These are phyloP conservation scores for Rhinopomastus cyanomelas DNA, from an alignment of 2,113 vertebrate genomes.

Conservation along the genomic window DNA sequence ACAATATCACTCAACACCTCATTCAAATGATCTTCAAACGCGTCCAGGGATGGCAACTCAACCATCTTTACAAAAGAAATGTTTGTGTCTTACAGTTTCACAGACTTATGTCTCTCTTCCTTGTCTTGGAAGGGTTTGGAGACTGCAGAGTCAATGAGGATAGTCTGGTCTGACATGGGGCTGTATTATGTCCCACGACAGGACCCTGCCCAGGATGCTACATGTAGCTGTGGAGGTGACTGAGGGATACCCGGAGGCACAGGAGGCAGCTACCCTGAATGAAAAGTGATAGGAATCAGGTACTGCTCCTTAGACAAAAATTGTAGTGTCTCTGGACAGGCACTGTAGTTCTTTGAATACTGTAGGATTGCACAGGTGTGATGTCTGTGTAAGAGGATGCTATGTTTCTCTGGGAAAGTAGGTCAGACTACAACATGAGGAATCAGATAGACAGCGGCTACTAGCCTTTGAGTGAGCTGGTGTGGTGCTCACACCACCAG, in stretches of 20 bases:
- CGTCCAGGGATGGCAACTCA: too few relatives aligned
- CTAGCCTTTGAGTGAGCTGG: neutral
- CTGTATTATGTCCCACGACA: neutral
- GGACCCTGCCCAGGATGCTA: neutral
- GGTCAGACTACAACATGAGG: neutral
- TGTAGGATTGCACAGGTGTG: neutral
- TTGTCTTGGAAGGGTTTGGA: neutral
- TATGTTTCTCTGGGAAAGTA: neutral
- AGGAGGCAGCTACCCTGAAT: neutral
- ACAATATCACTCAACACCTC: too few relatives aligned
- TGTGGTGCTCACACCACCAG: neutral
- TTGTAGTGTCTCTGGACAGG: neutral
- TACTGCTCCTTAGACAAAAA: neutral
- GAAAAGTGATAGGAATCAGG: neutral
- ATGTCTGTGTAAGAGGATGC: neutral
- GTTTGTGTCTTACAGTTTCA: neutral
- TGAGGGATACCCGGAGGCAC: neutral
- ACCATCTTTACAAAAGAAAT: slow-evolving; percentile 24
- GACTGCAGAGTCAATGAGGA: neutral
- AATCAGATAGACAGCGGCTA: neutral
- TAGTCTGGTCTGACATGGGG: neutral
- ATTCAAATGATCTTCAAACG: too few relatives aligned
- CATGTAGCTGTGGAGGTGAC: accelerated
- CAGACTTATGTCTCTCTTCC: neutral
- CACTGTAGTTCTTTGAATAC: neutral